phyloP scores from a whole-genome alignment of 2,113 vertebrate genomes.

The Labeo catla region DNA sequence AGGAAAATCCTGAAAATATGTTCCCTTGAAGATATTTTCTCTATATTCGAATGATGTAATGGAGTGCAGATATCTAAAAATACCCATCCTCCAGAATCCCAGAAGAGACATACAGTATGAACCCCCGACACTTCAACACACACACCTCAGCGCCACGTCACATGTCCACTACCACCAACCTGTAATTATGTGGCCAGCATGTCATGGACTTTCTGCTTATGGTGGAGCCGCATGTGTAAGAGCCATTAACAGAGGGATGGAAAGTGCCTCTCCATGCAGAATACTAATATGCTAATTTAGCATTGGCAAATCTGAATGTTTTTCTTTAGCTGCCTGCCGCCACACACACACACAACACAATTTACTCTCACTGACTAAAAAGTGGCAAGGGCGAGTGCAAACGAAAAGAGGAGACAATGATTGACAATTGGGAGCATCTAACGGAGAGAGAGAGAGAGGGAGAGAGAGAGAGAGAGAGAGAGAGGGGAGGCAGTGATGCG shows the following conservation, averaged over 20 bases:
- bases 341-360: constrained; percentile 49
- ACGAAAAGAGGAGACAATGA: constrained; percentile 49
- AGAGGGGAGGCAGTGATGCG: constrained; percentile 28
- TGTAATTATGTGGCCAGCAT: constrained; percentile 27
- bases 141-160: not conserved
- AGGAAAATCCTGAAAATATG: not conserved
- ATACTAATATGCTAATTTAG: constrained; percentile 78
- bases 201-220: constrained; percentile 30
- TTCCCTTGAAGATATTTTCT: not conserved
- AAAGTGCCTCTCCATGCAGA: constrained; percentile 78
- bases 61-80: constrained; percentile 22
- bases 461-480: not conserved
- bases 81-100: not conserved
- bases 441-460: not conserved
- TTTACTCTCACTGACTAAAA: constrained; percentile 62
- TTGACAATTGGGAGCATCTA: constrained; percentile 49
- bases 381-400: constrained; percentile 44
- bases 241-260: constrained; percentile 59
- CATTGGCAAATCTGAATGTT: constrained; percentile 60
- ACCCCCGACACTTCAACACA: not conserved
- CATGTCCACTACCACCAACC: not conserved
- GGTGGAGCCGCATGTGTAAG: constrained; percentile 27
- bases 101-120: not conserved
- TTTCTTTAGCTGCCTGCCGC: constrained; percentile 50
- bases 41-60: not conserved